Percentiles rank a stretch among this genome's conserved stretches.
These are phyloP conservation scores for Entosphenus tridentatus DNA, from an alignment of 2,113 vertebrate species.

Conservation along the genomic window DNA sequence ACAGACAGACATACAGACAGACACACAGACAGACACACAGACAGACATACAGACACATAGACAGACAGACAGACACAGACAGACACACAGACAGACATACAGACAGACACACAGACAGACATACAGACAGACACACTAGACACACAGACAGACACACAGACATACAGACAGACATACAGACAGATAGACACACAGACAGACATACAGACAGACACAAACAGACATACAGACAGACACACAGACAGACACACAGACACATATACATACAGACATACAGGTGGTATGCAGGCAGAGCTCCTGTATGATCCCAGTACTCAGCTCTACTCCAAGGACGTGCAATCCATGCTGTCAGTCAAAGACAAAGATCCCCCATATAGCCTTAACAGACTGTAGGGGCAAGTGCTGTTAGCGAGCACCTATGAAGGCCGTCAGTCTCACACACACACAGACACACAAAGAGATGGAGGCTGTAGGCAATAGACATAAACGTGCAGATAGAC, in stretches of 20 bases:
- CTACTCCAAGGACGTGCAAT: too few relatives aligned
- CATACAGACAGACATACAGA: background rate
- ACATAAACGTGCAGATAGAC: too few relatives aligned
- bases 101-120: background rate
- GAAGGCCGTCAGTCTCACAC: background rate
- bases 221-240: too few relatives aligned
- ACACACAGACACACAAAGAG: conserved; percentile 4
- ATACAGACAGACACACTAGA: too few relatives aligned
- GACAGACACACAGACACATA: background rate
- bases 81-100: background rate
- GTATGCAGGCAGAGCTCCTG: too few relatives aligned
- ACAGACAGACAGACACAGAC: conserved; percentile 1
- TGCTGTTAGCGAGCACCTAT: background rate
- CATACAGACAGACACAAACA: background rate
- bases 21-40: background rate
- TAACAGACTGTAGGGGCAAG: too few relatives aligned
- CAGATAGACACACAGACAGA: background rate
- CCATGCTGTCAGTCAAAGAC: too few relatives aligned
- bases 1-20: background rate
- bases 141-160: background rate
- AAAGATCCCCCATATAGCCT: too few relatives aligned
- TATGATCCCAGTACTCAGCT: too few relatives aligned
- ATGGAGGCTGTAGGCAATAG: too few relatives aligned
- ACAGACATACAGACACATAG: background rate
- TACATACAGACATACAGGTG: too few relatives aligned